phyloP scores from a whole-genome alignment of 2,797 vertebrate species.

The Lerista edwardsae region DNA sequence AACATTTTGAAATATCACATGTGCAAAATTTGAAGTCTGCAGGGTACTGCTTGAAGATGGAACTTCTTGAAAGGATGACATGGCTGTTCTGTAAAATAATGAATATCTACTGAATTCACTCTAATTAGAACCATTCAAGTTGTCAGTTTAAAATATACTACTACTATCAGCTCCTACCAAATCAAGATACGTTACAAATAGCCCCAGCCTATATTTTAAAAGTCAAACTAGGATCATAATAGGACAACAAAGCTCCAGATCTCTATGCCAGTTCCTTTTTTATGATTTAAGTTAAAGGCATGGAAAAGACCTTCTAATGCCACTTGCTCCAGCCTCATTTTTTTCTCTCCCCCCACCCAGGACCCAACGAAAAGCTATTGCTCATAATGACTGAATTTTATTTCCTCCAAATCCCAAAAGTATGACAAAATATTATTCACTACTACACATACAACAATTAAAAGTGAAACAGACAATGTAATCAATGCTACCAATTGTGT shows the following conservation, averaged over 20 bases:
- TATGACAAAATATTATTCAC: neutral
- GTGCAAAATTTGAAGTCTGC: slow-evolving; percentile 98
- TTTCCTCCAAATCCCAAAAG: neutral
- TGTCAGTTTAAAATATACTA: too few species aligned
- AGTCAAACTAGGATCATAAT: too few species aligned
- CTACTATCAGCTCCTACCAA: neutral
- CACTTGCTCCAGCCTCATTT: neutral
- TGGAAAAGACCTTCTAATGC: too few species aligned
- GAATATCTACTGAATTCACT: neutral
- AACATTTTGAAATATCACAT: slow-evolving; percentile 99
- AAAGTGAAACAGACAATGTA: neutral
- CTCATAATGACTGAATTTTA: neutral
- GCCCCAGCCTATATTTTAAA: neutral
- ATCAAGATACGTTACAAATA: neutral
- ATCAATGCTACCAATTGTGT: neutral
- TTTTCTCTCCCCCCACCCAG: neutral
- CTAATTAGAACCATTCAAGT: neutral
- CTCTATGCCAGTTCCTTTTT: neutral
- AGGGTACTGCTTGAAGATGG: slow-evolving; percentile 80
- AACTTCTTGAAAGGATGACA: slow-evolving; percentile 88
- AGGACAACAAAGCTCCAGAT: neutral
- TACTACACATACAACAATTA: neutral
- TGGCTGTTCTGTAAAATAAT: slow-evolving; percentile 77
- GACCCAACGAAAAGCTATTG: neutral
- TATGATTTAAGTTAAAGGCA: too few species aligned